These are phyloP conservation scores for Belonocnema kinseyi DNA, from an alignment of 1,140 invertebrate species.

Conservation along the genomic window DNA sequence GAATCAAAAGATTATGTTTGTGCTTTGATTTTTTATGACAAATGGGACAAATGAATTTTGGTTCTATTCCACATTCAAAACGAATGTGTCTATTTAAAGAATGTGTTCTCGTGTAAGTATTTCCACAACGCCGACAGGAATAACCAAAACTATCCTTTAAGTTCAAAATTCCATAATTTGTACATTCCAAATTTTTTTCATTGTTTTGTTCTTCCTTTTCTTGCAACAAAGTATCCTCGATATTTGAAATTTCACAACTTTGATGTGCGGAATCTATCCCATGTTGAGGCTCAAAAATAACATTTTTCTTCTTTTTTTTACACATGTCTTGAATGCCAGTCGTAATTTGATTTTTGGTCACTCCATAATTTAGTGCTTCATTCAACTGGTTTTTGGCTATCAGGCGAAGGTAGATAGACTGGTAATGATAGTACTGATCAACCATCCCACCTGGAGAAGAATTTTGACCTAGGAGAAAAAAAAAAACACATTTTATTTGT, in stretches of 20 bases:
- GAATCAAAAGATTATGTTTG: conserved; percentile 77
- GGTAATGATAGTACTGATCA: conserved; percentile 65
- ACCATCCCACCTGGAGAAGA: conserved; percentile 41
- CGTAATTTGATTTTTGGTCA: conserved; percentile 1
- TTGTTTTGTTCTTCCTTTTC: background rate
- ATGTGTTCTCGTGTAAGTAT: conserved; percentile 77
- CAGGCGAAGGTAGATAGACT: conserved; percentile 60
- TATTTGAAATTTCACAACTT: no score
- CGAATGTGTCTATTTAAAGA: conserved; percentile 80
- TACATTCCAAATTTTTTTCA: background rate
- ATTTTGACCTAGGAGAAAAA: background rate
- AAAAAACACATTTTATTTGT: background rate
- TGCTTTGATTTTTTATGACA: conserved; percentile 80
- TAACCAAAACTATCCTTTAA: conserved; percentile 47
- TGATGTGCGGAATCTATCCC: no score
- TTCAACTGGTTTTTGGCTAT: conserved; percentile 52
- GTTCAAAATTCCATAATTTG: background rate
- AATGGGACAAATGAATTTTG: conserved; percentile 77
- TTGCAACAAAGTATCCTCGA: no score
- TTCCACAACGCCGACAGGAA: conserved; percentile 77
- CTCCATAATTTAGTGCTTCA: conserved; percentile 1
- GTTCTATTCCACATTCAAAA: conserved; percentile 81
- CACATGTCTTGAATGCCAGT: conserved; percentile 2
- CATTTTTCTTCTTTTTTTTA: background rate
- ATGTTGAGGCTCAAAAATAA: no score